A percentile compares a stretch with the other conserved stretches of the same genome.
Conservation (phyloP, 2,113 vertebrate genomes). For the Etia nguti region DNA sequence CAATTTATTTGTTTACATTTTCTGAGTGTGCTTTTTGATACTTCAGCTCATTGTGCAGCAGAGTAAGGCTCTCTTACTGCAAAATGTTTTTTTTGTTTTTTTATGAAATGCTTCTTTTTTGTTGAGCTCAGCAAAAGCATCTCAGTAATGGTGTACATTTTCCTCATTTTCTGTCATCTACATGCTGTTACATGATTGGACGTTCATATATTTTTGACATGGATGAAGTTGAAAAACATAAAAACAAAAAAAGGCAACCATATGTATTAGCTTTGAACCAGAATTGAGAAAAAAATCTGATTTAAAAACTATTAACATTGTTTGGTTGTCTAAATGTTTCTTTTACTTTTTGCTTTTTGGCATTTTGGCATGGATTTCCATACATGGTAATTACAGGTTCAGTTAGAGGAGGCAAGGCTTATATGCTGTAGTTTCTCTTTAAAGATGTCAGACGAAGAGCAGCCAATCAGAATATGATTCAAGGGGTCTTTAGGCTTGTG, state of each 20-base stretch:
- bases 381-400: neutral
- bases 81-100: neutral
- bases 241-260: neutral
- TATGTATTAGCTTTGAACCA: neutral
- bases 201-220: neutral
- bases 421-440: neutral
- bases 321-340: neutral
- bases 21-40: neutral
- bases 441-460: neutral
- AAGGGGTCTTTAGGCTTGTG: neutral
- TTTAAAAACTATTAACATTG: neutral
- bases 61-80: neutral
- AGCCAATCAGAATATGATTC: neutral
- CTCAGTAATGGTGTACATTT: neutral
- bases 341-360: neutral
- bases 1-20: neutral
- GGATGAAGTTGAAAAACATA: neutral
- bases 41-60: neutral
- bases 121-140: neutral
- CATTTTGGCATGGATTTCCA: neutral
- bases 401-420: neutral
- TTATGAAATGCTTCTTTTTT: neutral
- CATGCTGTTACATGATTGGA: neutral
- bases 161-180: neutral
- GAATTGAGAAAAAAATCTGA: neutral